Base-by-base conservation (phyloP, 2,888 invertebrate genomes). In the Ypsolopha sequella region DNA sequence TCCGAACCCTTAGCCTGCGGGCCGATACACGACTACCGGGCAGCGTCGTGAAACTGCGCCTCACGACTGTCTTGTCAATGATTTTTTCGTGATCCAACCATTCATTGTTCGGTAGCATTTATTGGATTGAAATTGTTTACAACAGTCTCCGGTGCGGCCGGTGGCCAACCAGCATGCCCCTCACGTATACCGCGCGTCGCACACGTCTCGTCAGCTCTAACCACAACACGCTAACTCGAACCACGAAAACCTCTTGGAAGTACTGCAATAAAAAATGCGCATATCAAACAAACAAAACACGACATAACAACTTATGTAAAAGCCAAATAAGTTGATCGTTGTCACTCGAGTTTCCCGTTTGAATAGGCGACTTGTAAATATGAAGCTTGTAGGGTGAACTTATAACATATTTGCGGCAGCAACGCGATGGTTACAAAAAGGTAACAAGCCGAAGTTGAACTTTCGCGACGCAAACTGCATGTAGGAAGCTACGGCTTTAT, bases 21-120 rank as follows among this genome's bases (percentile, higher is more conserved):
- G 45, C 45, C 10, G 13, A 58, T 57, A 78, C 81, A 82, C 80
- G 85, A 82, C 80, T 77, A 74, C 81, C 73, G 70, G 68, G 62
- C 64, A 59, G 58, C 60, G 56, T 70, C 74, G 73, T 73, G 74
- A 69, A 75, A 66, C 69, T 57, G 62, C 61, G 51, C 66, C 68
- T 70, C 85, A 86, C 85, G 85, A 86, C 64, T 66, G 63, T 58
- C 82, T 73, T 86, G 85, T 85, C 80, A 77, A 84, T 80, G 76
- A 80, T 84, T 85, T 84, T 85, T 86, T 85, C 85, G 85, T 86
- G 85, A 86, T 85, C 80, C 65, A 67, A 64, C 68, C 70, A 76
- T 70, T 80, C 84, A 85, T 86, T 86, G 85, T 86, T 84, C 81
- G 65, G 82, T 76, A 80, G 82, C 81, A 73, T 77, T 81, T 76